phyloP scores from a whole-genome alignment of 2,888 invertebrate species.

The Xestia rhomboidea region DNA sequence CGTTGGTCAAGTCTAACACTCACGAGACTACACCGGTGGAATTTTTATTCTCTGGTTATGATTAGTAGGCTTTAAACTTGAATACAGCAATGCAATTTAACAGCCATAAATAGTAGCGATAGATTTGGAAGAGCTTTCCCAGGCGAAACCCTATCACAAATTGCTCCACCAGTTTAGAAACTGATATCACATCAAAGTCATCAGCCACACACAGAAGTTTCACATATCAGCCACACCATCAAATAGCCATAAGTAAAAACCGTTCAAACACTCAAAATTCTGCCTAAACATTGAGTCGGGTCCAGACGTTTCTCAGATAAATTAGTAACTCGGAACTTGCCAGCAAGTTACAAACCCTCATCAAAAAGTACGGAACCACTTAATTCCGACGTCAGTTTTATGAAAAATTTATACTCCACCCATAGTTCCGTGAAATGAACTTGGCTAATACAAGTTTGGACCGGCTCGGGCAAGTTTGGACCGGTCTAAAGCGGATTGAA shows the following conservation, averaged over 20 bases:
- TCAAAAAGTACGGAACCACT: constrained; percentile 72
- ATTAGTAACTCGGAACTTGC: constrained; percentile 61
- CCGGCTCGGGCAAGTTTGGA: constrained; percentile 45
- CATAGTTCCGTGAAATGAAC: constrained; percentile 67
- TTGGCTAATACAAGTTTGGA: constrained; percentile 65
- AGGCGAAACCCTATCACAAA: not conserved
- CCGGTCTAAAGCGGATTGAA: constrained; percentile 52
- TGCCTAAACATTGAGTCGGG: constrained; percentile 48
- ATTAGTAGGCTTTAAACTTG: not conserved
- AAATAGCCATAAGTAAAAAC: constrained; percentile 32
- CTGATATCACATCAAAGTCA: not conserved
- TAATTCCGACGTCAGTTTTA: constrained; percentile 74
- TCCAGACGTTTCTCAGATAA: constrained; percentile 55
- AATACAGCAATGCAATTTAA: not conserved
- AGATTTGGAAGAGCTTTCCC: not conserved
- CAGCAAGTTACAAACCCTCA: constrained; percentile 60
- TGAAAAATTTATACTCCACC: constrained; percentile 72
- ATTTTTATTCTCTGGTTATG: not conserved
- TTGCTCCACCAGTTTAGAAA: not conserved
- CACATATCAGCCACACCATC: constrained; percentile 10
- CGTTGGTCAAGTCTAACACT: not conserved
- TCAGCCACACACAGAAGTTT: not conserved
- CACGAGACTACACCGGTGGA: not conserved
- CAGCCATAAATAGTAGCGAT: not conserved
- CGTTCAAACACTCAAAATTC: constrained; percentile 38